Base-by-base conservation (phyloP, 2,113 vertebrate species). In the Eublepharis macularius region DNA sequence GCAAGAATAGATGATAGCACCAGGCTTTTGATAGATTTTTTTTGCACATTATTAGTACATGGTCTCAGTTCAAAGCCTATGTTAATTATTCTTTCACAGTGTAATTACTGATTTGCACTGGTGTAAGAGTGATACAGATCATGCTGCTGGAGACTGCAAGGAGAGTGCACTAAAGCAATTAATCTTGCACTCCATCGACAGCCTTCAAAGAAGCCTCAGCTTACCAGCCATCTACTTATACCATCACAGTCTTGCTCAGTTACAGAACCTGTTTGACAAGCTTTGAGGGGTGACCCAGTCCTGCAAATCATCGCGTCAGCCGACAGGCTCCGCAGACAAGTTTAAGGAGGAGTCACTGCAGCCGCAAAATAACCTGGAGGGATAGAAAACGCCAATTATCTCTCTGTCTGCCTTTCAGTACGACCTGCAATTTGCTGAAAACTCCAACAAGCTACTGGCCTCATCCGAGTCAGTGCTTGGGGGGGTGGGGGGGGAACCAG, bases 341-440 rank as follows among this genome's bases (percentile, higher is more conserved):
- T 77, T 86, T 19, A 77, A 92, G 83, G 92, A 93, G 87, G 81
- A 77, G 70, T 77, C 14, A 0, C 54, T 32, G 76, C 0, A 0
- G 26, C 91, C 86, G 17, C 78, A 82, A 51, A 63, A 92, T 90
- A 76, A 86, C 82, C 89, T 70, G 54, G 84, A 91, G 83, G 91
- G 84, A 83, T 69, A 90, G 86, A 89, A 95, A 94, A 91, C n/a
- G 70, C 81, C 87, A 87, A 93, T 94, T 93, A 95, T 88, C 94
- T 91, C 78, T 0, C 84, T 41, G 9, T 17, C 24, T 88, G 83
- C 81, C 87, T 84, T 86, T 70, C 86, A 87, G 90, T 81, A 88
- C 60, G 39, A 81, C 81, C 70, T 0, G 16, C 76, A 90, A 94
- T 94, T 94, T 94, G 87, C 84, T 92, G 76, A 89, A 90, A 83